Evolutionary conservation across 2,888 invertebrate species (phyloP), one percentile per base, ranked within the genome.

Genomic region (Anaspis maculata): DNA sequence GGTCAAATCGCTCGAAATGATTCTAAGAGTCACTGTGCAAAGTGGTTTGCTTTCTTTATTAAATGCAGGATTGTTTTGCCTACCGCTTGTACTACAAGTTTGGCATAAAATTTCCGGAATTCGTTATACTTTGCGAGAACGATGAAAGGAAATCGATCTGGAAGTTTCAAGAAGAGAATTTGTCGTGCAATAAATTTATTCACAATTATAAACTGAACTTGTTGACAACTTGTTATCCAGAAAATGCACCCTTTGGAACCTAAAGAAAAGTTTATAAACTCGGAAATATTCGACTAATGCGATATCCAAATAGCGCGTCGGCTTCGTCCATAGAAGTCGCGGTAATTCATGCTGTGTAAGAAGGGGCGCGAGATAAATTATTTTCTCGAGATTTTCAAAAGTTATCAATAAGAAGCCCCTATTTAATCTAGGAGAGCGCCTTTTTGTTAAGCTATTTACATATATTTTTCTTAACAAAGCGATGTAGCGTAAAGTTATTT

Each of bases 381-480:
- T 25, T 25, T 25, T 23, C 3, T 2, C 6, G 10, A 27, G 27
- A 27, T 14, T 14, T 15, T 13, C 14, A 15, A 15, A 13, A 9
- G 13, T 27, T 27, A 27, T 27, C 27, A 27, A 25, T 25, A 25
- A 6, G 25, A 25, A 11, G 13, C 10, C 25, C 9, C 11, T n/a
- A 27, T 27, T 15, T 27, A 9, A 10, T 27, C 13, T 13, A 27
- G 13, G 14, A 19, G 5, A 27, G 14, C 15, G 10, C 15, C 15
- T 15, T 27, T 24, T 27, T 27, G 14, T 14, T 27, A n/a, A 27
- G 10, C 13, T 27, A 15, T 28, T 28, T 28, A 16, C 15, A 7
- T 28, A 13, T 10, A 27, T 14, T 19, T 27, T 27, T 27, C 15
- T 27, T 15, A 27, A 14, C 27, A 27, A 14, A 27, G 10, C 25